Percentiles rank a stretch among this genome's conserved stretches.
Evolutionary conservation across 2,113 vertebrate species (phyloP).

Genomic region (Talpa occidentalis): DNA sequence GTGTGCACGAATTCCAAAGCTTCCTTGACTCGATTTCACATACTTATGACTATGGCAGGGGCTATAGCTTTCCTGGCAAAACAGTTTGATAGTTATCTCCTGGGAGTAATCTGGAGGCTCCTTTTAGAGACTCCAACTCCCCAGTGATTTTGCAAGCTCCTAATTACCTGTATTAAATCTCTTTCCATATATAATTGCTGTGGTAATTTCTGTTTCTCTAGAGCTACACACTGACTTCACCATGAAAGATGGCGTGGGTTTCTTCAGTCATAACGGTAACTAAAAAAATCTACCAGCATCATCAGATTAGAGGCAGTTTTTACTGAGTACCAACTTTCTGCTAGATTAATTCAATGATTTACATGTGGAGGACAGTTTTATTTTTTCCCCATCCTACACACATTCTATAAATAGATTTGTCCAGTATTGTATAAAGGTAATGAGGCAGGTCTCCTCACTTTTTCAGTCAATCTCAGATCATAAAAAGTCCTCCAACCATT

Average conservation of each 20-base stretch:
- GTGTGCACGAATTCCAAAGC: neutral
- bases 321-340: neutral
- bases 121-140: neutral
- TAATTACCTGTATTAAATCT: neutral
- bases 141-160: neutral
- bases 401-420: neutral
- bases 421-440: neutral
- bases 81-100: neutral
- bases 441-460: neutral
- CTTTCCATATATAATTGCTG: neutral
- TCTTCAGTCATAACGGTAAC: neutral
- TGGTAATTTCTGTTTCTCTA: neutral
- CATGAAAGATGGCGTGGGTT: neutral
- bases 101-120: neutral
- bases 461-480: constrained; percentile 6
- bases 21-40: neutral
- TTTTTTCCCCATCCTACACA: neutral
- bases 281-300: neutral
- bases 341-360: neutral
- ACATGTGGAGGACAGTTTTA: neutral
- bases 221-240: neutral
- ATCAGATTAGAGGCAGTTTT: constrained; percentile 13
- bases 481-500: neutral
- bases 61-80: neutral
- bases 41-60: neutral